Conservation (phyloP, 2,113 vertebrate genomes). For the Sisor rabdophorus region DNA sequence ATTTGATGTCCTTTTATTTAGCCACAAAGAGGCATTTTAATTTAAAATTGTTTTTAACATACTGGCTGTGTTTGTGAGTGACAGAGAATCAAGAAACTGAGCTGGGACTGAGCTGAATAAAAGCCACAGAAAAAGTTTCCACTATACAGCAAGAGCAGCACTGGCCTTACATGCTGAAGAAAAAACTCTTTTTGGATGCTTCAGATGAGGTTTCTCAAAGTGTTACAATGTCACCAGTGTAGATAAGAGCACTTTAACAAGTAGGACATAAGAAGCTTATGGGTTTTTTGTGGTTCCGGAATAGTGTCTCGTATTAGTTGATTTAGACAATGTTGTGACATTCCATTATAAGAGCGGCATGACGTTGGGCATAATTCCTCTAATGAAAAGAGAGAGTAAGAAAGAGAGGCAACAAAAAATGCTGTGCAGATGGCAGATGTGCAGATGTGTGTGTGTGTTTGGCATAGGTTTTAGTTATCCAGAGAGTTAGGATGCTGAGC, state of each 20-base stretch:
- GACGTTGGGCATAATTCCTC: not conserved
- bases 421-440: constrained; percentile 5
- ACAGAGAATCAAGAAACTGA: not conserved
- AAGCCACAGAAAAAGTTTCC: not conserved
- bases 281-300: not conserved
- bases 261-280: not conserved
- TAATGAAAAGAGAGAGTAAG: not conserved
- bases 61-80: not conserved
- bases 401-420: not conserved
- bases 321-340: not conserved
- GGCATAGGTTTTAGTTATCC: constrained; percentile 36
- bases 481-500: constrained; percentile 40
- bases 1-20: not conserved
- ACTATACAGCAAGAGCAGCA: not conserved
- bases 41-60: not conserved
- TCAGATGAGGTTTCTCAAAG: not conserved
- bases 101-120: not conserved
- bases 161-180: not conserved
- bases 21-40: not conserved
- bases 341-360: not conserved
- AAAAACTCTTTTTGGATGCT: not conserved
- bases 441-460: constrained; percentile 20
- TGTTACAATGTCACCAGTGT: constrained; percentile 1
- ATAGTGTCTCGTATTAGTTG: not conserved
- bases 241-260: not conserved